Base-by-base conservation (phyloP, 2,797 vertebrate species). In the Acanthurus leucopareius region DNA sequence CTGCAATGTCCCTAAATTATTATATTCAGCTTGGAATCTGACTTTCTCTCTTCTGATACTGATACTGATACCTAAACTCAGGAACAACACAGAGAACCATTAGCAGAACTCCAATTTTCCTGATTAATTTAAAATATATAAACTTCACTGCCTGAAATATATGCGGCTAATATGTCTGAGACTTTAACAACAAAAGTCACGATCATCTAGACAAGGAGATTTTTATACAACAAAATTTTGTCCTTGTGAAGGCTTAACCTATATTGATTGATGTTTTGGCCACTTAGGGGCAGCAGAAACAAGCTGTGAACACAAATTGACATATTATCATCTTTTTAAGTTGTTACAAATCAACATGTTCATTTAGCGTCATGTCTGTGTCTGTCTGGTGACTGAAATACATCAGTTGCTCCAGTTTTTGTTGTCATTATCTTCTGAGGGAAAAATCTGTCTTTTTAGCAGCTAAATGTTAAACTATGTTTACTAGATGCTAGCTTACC, bases 1-100 rank as follows among this genome's bases (percentile, higher is more conserved):
- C 75, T 52, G 56, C 67, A 61, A 15, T 60, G 65, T 79, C 73
- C 56, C 51, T 65, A 59, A 80, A 80, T 80, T 72, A 90, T 84
- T 78, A 75, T 69, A 68, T 51, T 51, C 59, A 61, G 32, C 54
- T 80, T 56, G 44, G 70, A 80, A 65, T 72, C 61, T 80, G 73
- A 80, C 49, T 64, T 78, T 62, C 58, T 80, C 49, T 82, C 20
- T 60, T 1, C 59, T 44, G 52, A 32, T 47, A 47, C 20, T 54
- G 47, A 75, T 67, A 71, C 35, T 42, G 19, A 77, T 54, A 49
- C 25, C 58, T 60, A 28, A 75, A 68, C 44, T 51, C 4, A 25
- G 2, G 13, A 17, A 22, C 17, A 58, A n/a, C 45, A 49, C 28
- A 60, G 16, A 52, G 53, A 9, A 57, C 3, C 0, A 10, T 38